These are phyloP conservation scores for Corbicula japonica DNA, from an alignment of 2,888 invertebrate species.

Conservation along the genomic window DNA sequence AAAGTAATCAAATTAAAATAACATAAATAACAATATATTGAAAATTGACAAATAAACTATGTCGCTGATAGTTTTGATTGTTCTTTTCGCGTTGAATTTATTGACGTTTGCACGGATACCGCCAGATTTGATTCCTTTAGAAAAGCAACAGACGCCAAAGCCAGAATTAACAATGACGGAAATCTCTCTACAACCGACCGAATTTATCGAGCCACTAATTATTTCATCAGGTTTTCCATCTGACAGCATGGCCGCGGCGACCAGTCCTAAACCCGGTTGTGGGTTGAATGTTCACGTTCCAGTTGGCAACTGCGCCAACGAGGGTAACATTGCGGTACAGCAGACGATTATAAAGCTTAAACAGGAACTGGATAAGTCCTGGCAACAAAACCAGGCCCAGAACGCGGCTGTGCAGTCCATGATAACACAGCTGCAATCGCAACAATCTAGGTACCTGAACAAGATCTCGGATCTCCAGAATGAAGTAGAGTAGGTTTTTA, in stretches of 20 bases:
- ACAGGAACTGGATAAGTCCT: slow-evolving; percentile 61
- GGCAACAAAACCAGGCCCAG: slow-evolving; percentile 65
- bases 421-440: slow-evolving; percentile 46
- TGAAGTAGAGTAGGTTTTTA: no score
- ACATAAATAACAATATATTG: background rate
- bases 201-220: slow-evolving; percentile 26
- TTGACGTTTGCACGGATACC: slow-evolving; percentile 35
- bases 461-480: slow-evolving; percentile 67
- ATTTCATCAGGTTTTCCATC: background rate
- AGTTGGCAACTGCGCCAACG: slow-evolving; percentile 52
- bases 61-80: slow-evolving; percentile 9
- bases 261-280: slow-evolving; percentile 46
- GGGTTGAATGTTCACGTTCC: slow-evolving; percentile 64
- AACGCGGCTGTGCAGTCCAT: slow-evolving; percentile 62
- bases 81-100: slow-evolving; percentile 8
- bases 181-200: slow-evolving; percentile 1
- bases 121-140: slow-evolving; percentile 52
- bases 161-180: background rate
- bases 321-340: slow-evolving; percentile 62
- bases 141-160: slow-evolving; percentile 30
- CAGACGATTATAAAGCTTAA: slow-evolving; percentile 56
- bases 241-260: background rate
- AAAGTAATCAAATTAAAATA: background rate
- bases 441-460: slow-evolving; percentile 60
- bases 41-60: background rate